Conservation (phyloP, 2,888 invertebrate species). For the Mesorhabditis spiculigera region DNA sequence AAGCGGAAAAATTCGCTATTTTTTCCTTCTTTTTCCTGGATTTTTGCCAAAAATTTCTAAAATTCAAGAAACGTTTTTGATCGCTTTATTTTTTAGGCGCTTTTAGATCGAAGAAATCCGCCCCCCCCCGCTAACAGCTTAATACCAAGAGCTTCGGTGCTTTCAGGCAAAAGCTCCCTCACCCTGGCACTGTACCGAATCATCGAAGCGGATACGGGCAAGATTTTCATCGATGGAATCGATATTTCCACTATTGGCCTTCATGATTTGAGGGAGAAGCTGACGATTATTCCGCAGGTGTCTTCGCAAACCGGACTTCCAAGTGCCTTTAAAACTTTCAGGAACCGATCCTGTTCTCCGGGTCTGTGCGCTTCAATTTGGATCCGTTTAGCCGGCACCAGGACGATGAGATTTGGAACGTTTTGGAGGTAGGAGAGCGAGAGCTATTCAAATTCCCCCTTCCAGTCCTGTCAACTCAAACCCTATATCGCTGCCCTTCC, state of each 20-base stretch:
- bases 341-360: constrained; percentile 63
- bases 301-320: background rate
- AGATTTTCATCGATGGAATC: constrained; percentile 47
- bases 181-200: constrained; percentile 57
- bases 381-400: constrained; percentile 79
- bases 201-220: constrained; percentile 49
- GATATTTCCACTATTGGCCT: constrained; percentile 68
- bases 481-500: constrained; percentile 73
- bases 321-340: constrained; percentile 54
- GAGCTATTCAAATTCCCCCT: background rate
- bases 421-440: constrained; percentile 70
- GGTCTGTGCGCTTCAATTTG: constrained; percentile 82
- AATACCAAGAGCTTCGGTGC: too few species aligned
- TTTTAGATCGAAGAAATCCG: too few species aligned
- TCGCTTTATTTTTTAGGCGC: too few species aligned
- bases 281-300: constrained; percentile 73
- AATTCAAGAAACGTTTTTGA: too few species aligned
- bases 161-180: constrained; percentile 52
- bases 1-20: too few species aligned
- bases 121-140: too few species aligned
- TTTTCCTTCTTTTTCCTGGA: too few species aligned
- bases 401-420: constrained; percentile 81
- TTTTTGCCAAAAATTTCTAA: too few species aligned
- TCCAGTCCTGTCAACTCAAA: constrained; percentile 75
- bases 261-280: constrained; percentile 77